Evolutionary conservation across 2,888 invertebrate genomes (phyloP), one percentile per base, ranked within the genome.

Genomic region (Physocephala rufipes): DNA sequence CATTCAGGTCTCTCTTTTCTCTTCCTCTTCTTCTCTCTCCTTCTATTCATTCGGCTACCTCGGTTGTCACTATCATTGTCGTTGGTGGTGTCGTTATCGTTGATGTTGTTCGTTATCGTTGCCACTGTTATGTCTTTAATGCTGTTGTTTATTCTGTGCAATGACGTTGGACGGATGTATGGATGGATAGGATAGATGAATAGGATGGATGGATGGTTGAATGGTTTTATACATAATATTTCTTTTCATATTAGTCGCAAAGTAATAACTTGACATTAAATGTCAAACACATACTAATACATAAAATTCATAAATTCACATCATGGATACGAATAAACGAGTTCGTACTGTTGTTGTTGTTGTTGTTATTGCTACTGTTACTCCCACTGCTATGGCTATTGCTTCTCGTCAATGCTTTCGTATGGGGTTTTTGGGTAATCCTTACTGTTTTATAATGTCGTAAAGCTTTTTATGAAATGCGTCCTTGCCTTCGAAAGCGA

Each of bases 231-330:
- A 58, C 51, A 66, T 9, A 36, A 36, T 71, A 55, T 64, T 73
- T 71, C 70, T 67, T 70, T 71, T 73, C 51, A 62, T 65, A 67
- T 72, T 72, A 72, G 43, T 70, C 62, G 64, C 67, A 73, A 67
- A 73, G 70, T 71, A 71, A 71, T 74, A 73, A 70, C 70, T 65
- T 73, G 61, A 73, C 70, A 74, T 74, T 71, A 66, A 74, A 70
- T 70, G 71, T 67, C 74, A 71, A 61, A 71, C 68, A 21, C 68
- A 63, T 67, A 30, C 55, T 45, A 21, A 55, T 26, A 21, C 30
- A 21, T 16, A 59, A 26, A 26, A 51, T 65, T 53, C 26, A 36
- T 55, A 47, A 28, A 62, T 15, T 55, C 64, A n/a, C 55, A 68
- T 26, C 13, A 36, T 66, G 67, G 26, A 21, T 26, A 24, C 36